Conservation (phyloP, 2,113 vertebrate species). For the Anser cygnoides region DNA sequence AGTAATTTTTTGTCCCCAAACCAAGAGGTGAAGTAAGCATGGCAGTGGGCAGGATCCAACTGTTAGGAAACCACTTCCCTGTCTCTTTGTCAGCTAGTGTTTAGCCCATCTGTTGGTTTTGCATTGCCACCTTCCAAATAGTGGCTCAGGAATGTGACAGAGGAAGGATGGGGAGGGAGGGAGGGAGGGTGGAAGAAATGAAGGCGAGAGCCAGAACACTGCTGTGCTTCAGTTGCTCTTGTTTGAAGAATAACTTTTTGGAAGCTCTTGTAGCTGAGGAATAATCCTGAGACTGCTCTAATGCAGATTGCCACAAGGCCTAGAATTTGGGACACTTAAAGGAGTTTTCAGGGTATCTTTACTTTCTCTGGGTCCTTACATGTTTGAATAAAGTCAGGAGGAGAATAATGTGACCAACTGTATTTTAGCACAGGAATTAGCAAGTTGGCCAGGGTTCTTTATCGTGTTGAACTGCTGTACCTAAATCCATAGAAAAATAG, state of each 20-base stretch:
- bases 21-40: not conserved
- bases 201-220: constrained; percentile 10
- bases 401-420: not conserved
- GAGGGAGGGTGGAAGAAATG: not conserved
- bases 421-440: not conserved
- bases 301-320: not conserved
- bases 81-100: not conserved
- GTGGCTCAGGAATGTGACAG: not conserved
- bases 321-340: not conserved
- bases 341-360: not conserved
- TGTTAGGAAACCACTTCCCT: not conserved
- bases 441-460: not conserved
- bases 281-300: not conserved
- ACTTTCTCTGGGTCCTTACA: not conserved
- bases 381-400: not conserved
- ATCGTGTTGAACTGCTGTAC: not conserved
- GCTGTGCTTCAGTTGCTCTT: not conserved
- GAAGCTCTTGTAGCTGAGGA: not conserved
- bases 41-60: not conserved
- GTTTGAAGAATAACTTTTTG: not conserved
- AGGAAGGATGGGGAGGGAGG: not conserved
- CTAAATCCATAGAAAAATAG: not conserved
- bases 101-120: constrained; percentile 28
- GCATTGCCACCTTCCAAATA: not conserved
- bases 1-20: not conserved